phyloP scores from a whole-genome alignment of 2,797 vertebrate genomes.

The Micrastur ruficollis region DNA sequence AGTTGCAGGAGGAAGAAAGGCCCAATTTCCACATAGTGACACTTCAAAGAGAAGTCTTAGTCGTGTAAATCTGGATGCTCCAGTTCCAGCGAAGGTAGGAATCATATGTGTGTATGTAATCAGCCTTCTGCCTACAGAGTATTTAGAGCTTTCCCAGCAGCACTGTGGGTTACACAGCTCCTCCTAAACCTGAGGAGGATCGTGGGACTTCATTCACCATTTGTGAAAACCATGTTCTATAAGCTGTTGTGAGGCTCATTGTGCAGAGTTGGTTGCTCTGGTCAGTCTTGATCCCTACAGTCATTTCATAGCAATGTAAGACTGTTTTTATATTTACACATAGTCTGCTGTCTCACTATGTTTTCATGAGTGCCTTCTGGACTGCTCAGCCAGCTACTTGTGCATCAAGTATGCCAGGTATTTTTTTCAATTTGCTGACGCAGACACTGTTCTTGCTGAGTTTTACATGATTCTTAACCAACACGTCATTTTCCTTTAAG shows the following conservation, averaged over 20 bases:
- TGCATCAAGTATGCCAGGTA: not conserved
- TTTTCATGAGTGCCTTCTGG: not conserved
- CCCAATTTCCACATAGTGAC: not conserved
- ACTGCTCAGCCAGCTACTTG: not conserved
- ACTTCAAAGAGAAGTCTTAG: constrained; percentile 22
- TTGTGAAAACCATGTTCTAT: not conserved
- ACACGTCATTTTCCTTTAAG: not conserved
- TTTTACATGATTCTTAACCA: not conserved
- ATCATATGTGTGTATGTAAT: not conserved
- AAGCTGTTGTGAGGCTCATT: not conserved
- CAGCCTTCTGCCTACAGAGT: not conserved
- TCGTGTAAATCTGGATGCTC: not conserved
- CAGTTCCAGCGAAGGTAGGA: not conserved
- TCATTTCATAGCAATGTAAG: not conserved
- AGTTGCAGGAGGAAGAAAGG: not conserved
- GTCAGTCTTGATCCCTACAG: not conserved
- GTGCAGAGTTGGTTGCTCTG: not conserved
- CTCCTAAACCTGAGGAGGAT: not conserved
- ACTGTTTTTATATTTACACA: not conserved
- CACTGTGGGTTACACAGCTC: not conserved
- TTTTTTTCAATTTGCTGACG: not conserved
- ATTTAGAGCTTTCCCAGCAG: not conserved
- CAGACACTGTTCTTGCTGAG: not conserved
- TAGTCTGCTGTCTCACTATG: not conserved
- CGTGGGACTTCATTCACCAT: not conserved